Evolutionary conservation across 2,797 vertebrate genomes (phyloP), one percentile per base, ranked within the genome.

Genomic region (Chloroceryle amazona): DNA sequence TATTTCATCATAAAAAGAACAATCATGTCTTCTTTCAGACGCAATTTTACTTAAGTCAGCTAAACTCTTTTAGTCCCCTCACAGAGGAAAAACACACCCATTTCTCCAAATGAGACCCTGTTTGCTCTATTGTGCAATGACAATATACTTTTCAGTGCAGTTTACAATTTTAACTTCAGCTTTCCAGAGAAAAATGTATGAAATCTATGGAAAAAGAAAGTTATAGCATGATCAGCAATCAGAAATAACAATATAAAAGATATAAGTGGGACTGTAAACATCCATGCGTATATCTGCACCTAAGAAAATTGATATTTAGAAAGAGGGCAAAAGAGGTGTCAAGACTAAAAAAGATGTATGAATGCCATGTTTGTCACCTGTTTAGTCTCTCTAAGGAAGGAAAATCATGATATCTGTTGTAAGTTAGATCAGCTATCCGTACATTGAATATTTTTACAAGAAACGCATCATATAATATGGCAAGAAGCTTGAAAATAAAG

Each of bases 241-340:
- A 54, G 25, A 84, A 71, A 51, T 57, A 49, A 33, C 2, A 35
- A 35, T 25, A 60, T 54, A 29, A 86, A 65, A 83, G 44, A 78
- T 49, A 7, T 13, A 72, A 61, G 4, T 33, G 58, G 26, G 21
- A 39, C 29, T 78, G 31, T 68, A 79, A 74, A 13, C 29, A 74
- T 1, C 2, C 12, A 31, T 16, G 3, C 55, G 14, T 9, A n/a
- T 5, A 0, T 44, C 22, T 76, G 26, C 31, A n/a, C 6, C 66
- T 57, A 13, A 58, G 41, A 74, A 71, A 22, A 1, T 41, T 42
- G 47, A 49, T 37, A 66, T 41, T 58, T 8, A 73, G 44, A 79
- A 95, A 76, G 16, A 20, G 19, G 3, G 5, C 8, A 67, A 84
- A 61, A 61, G 8, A 55, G 13, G 6, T 57, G 5, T 7, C 21